Evolutionary conservation across 2,797 vertebrate species (phyloP).

Genomic region (Myiothlypis chrysogaster): DNA sequence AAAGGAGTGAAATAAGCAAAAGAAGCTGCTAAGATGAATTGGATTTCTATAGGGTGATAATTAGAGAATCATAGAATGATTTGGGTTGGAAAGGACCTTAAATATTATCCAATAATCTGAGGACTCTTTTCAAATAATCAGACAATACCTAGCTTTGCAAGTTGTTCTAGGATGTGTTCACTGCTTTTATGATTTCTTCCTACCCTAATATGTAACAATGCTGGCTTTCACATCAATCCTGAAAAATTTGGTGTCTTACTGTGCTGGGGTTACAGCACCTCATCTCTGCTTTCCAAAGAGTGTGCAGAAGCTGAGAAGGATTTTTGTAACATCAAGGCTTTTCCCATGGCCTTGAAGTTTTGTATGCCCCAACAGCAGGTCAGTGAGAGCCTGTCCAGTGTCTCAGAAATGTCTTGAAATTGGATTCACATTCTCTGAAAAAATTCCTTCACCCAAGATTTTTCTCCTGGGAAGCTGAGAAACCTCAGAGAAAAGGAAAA

Average conservation of each 20-base stretch:
- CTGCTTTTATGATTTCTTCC: not conserved
- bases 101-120: not conserved
- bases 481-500: too few relatives aligned
- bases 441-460: too few relatives aligned
- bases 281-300: not conserved
- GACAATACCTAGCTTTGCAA: not conserved
- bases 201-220: fast-evolving
- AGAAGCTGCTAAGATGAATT: not conserved
- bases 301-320: not conserved
- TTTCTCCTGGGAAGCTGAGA: too few relatives aligned
- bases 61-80: not conserved
- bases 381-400: not conserved
- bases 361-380: not conserved
- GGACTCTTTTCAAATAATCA: not conserved
- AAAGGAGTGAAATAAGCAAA: not conserved
- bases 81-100: not conserved
- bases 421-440: too few relatives aligned
- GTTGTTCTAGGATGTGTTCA: not conserved
- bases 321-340: not conserved
- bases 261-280: not conserved
- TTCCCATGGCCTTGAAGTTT: not conserved
- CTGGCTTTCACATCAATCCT: not conserved
- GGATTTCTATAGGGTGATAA: not conserved
- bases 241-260: not conserved
- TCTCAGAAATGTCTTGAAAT: not conserved